phyloP scores from a whole-genome alignment of 1,140 invertebrate genomes.

The Cepaea nemoralis region DNA sequence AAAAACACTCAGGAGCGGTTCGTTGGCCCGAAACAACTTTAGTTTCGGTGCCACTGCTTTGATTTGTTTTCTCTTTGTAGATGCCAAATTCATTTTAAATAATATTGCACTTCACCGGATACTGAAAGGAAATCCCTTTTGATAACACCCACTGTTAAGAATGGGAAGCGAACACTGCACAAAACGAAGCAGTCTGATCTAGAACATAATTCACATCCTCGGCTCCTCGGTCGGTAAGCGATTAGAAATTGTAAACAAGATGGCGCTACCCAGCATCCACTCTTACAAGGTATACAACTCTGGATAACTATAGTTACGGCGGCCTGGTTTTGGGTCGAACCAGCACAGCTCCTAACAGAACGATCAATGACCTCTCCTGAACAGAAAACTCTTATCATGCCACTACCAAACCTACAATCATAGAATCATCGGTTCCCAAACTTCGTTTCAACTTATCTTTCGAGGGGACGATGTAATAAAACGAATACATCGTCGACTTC shows the following conservation, averaged over 20 bases:
- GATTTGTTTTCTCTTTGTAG: slow-evolving; percentile 62
- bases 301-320: slow-evolving; percentile 18
- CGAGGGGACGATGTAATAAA: too few species aligned
- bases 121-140: slow-evolving; percentile 1
- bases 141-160: neutral
- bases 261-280: slow-evolving; percentile 41
- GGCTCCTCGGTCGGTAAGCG: slow-evolving; percentile 45
- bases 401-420: too few species aligned
- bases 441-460: too few species aligned
- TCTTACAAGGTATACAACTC: slow-evolving; percentile 17
- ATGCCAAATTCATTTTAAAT: slow-evolving; percentile 40
- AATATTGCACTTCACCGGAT: slow-evolving; percentile 49
- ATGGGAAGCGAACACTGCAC: neutral
- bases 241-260: slow-evolving; percentile 42
- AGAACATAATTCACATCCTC: slow-evolving; percentile 29
- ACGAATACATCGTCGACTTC: too few species aligned
- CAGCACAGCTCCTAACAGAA: too few species aligned
- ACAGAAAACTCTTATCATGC: too few species aligned
- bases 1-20: slow-evolving; percentile 97
- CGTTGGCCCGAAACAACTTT: slow-evolving; percentile 98
- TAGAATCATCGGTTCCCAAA: too few species aligned
- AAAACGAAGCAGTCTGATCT: neutral
- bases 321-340: too few species aligned
- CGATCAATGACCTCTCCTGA: too few species aligned
- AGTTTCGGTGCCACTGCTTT: slow-evolving; percentile 84